Conservation (phyloP, 2,113 vertebrate genomes). For the Callaeas wilsoni region DNA sequence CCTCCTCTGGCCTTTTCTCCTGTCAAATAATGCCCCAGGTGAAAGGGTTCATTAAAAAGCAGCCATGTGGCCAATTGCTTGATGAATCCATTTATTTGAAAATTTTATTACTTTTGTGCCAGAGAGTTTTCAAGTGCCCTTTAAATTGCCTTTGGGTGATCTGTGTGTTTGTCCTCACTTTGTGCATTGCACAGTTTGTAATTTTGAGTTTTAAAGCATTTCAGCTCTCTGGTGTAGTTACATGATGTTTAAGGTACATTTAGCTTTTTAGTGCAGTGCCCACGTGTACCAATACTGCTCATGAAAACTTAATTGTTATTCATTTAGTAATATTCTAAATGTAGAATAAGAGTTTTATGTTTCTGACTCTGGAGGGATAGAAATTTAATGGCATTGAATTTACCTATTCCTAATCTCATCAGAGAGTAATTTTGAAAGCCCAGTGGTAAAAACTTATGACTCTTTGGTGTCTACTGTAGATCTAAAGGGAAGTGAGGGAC, state of each 20-base stretch:
- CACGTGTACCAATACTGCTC: not conserved
- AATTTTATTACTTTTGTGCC: not conserved
- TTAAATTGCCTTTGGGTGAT: not conserved
- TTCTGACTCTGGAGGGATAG: not conserved
- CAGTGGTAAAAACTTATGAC: not conserved
- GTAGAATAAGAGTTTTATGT: not conserved
- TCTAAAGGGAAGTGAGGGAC: not conserved
- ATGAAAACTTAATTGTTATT: not conserved
- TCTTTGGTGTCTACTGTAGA: not conserved
- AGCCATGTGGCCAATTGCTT: not conserved
- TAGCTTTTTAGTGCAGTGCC: not conserved
- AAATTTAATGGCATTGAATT: not conserved
- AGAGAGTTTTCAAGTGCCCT: not conserved
- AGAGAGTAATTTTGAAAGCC: not conserved
- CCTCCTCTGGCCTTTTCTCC: not conserved
- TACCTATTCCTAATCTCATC: not conserved
- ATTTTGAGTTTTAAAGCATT: not conserved
- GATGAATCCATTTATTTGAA: not conserved
- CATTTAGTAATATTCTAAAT: not conserved
- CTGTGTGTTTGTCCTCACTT: not conserved
- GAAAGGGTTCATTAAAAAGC: not conserved
- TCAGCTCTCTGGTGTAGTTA: not conserved
- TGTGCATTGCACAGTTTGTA: not conserved
- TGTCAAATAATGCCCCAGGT: not conserved
- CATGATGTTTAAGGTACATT: not conserved